Conservation (phyloP, 2,797 vertebrate genomes). For the Acomys russatus region DNA sequence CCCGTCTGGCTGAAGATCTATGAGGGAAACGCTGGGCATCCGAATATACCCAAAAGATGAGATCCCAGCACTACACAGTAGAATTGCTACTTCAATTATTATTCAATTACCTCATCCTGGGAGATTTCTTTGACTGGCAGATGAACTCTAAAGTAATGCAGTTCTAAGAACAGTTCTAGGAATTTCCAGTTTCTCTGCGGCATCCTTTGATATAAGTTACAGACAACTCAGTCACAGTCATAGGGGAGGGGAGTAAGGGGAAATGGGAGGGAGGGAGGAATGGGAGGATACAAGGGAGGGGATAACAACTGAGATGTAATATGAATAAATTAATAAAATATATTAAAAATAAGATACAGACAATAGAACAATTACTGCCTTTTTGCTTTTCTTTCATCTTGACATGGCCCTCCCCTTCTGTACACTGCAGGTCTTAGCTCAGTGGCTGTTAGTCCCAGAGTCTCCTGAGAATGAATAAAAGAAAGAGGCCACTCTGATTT, state of each 20-base stretch:
- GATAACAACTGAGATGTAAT: too few relatives aligned
- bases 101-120: slow-evolving; percentile 47
- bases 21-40: neutral
- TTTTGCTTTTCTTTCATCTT: slow-evolving; percentile 25
- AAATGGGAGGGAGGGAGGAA: too few relatives aligned
- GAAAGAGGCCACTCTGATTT: slow-evolving; percentile 15
- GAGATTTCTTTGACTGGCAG: slow-evolving; percentile 48
- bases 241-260: too few relatives aligned
- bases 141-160: neutral
- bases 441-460: slow-evolving; percentile 26
- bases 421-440: slow-evolving; percentile 18
- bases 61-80: neutral
- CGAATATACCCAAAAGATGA: neutral
- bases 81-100: slow-evolving; percentile 11
- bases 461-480: slow-evolving; percentile 26
- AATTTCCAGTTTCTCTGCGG: too few relatives aligned
- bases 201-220: too few relatives aligned
- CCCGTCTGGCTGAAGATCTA: neutral
- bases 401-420: neutral
- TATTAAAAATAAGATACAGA: neutral
- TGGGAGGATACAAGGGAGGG: too few relatives aligned
- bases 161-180: slow-evolving; percentile 17
- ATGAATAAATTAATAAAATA: too few relatives aligned
- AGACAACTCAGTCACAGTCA: too few relatives aligned
- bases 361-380: neutral